These are phyloP conservation scores for Pangasius krempfi DNA, from an alignment of 2,797 vertebrate species.

Conservation along the genomic window DNA sequence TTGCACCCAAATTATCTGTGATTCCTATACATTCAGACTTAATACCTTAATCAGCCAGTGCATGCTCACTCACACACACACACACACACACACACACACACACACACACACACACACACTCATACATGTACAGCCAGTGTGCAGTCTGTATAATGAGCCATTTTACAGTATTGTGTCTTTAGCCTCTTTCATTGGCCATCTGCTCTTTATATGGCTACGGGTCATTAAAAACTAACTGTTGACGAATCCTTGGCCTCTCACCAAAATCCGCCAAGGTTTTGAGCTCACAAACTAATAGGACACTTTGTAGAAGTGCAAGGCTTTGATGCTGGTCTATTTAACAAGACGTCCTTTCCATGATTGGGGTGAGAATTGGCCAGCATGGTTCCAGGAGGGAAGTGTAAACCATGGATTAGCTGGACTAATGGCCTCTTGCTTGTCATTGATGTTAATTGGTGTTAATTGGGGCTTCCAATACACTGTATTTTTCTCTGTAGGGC, in stretches of 20 bases:
- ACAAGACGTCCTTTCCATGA: conserved; percentile 75
- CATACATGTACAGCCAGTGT: conserved; percentile 39
- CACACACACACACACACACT: conserved; percentile 21
- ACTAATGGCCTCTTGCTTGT: conserved; percentile 76
- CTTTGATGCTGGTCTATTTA: conserved; percentile 72
- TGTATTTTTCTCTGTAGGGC: conserved; percentile 34
- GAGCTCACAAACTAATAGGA: conserved; percentile 69
- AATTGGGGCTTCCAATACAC: conserved; percentile 71
- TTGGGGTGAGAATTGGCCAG: conserved; percentile 74
- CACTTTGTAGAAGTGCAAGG: conserved; percentile 59
- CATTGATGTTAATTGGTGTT: conserved; percentile 82
- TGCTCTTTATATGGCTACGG: conserved; percentile 50
- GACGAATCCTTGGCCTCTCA: conserved; percentile 65
- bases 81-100: conserved; percentile 10
- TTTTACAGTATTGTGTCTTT: conserved; percentile 63
- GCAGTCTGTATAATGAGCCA: conserved; percentile 45
- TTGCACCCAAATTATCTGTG: conserved; percentile 27
- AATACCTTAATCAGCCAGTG: conserved; percentile 34
- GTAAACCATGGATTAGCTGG: conserved; percentile 80
- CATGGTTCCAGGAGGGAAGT: conserved; percentile 77
- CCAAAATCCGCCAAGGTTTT: conserved; percentile 62
- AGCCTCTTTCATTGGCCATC: conserved; percentile 57
- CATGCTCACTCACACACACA: neutral
- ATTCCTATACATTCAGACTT: conserved; percentile 37
- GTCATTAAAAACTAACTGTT: conserved; percentile 71